Conservation (phyloP, 1,140 invertebrate genomes). For the Galendromus occidentalis region DNA sequence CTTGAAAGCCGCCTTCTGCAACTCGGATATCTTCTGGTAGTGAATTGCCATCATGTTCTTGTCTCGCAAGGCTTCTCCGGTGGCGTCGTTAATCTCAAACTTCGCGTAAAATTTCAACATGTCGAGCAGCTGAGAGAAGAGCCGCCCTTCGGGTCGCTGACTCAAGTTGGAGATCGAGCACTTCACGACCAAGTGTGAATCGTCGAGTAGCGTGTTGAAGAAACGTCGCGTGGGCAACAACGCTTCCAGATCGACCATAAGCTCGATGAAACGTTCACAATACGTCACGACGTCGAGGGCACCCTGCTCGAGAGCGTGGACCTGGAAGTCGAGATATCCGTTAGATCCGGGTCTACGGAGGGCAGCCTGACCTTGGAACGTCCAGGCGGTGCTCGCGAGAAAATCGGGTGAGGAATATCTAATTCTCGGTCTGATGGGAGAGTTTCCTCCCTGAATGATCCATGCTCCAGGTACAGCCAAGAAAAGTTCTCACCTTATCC, state of each 20-base stretch:
- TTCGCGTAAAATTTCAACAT: conserved; percentile 89
- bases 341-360: background rate
- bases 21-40: conserved; percentile 66
- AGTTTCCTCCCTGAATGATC: no score
- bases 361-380: no score
- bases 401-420: no score
- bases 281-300: conserved; percentile 46
- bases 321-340: conserved; percentile 12
- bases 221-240: conserved; percentile 81
- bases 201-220: conserved; percentile 87
- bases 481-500: conserved; percentile 29
- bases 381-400: no score
- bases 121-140: conserved; percentile 76
- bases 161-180: conserved; percentile 58
- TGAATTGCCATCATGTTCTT: conserved; percentile 80
- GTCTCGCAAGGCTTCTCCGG: conserved; percentile 78
- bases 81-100: conserved; percentile 94
- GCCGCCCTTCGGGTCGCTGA: conserved; percentile 56
- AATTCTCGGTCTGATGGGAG: no score
- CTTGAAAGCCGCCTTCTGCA: conserved; percentile 79
- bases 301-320: conserved; percentile 29
- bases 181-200: conserved; percentile 74
- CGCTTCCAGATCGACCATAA: conserved; percentile 89
- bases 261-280: conserved; percentile 84
- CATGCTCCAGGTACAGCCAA: no score